Conservation (phyloP, 2,797 vertebrate genomes). For the Choloepus didactylus region DNA sequence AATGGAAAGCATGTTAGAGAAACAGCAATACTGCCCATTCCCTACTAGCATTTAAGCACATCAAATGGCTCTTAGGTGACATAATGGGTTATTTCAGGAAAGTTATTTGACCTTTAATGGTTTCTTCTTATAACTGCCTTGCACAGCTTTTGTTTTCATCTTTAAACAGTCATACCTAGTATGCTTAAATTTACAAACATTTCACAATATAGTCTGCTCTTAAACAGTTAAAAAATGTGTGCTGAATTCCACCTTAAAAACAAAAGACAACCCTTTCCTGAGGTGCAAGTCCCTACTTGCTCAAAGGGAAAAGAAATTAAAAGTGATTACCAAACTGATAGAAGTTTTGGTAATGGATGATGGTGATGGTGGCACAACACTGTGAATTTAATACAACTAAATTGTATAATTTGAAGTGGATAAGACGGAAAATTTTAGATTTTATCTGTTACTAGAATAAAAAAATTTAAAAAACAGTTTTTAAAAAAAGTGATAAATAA, state of each 20-base stretch:
- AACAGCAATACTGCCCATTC: neutral
- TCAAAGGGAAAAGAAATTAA: constrained; percentile 59
- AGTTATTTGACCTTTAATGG: constrained; percentile 4
- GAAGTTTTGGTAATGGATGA: too few species aligned
- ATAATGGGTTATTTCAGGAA: neutral
- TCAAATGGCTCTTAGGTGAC: neutral
- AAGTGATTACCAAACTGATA: constrained; percentile 27
- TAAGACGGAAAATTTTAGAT: too few species aligned
- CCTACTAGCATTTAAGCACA: constrained; percentile 25
- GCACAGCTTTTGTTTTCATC: constrained; percentile 24
- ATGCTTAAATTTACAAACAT: constrained; percentile 58
- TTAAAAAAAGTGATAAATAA: neutral
- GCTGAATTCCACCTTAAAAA: neutral
- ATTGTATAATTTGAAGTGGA: too few species aligned
- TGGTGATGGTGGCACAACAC: too few species aligned
- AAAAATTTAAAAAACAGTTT: too few species aligned
- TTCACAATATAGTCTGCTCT: constrained; percentile 51
- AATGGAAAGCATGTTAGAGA: constrained; percentile 32
- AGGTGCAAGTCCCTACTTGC: neutral
- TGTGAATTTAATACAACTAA: too few species aligned
- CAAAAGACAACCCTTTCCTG: neutral
- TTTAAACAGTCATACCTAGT: neutral
- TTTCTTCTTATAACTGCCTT: constrained; percentile 38
- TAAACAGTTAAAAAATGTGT: constrained; percentile 58
- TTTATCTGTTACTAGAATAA: too few species aligned